Base-by-base conservation (phyloP, 2,113 vertebrate species). In the Pseudopodoces humilis region DNA sequence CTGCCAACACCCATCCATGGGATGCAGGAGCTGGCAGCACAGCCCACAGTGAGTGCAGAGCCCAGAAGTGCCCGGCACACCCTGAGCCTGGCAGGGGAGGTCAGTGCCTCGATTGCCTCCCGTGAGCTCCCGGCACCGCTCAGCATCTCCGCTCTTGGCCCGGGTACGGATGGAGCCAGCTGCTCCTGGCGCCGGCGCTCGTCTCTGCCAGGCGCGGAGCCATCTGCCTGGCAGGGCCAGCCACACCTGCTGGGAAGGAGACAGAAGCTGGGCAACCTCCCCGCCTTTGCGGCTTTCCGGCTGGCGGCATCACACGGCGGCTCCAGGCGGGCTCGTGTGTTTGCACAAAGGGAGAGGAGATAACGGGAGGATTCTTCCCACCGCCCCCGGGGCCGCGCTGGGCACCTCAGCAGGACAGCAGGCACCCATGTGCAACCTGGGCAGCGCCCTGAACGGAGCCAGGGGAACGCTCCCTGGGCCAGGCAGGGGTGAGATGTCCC, bases 271-370 rank as follows among this genome's bases (percentile, higher is more conserved):
- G 95, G 94, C 86, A 96, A 79, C 92, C 95, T 93, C 86, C 92
- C 94, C 28, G 82, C 92, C 94, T 94, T 76, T 89, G 92, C 79
- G 35, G 93, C 93, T 85, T 77, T 43, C 79, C 75, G 94, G 97
- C 96, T 97, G 97, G 95, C 91, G 84, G 96, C 96, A 96, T 84
- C 94, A 56, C 92, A 60, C 85, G 64, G 96, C 76, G 88, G 98
- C 81, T 98, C 93, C 83, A 88, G 92, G 96, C 97, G 97, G 96
- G 95, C 92, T 97, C 92, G 92, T 98, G 98, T 97, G 98, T 98
- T 98, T 98, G 98, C 90, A 94, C 83, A 93, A 92, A 95, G 83
- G 74, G 77, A 72, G 7, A 1, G 59, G 82, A 86, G 87, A 80
- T 70, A 83, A 83, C 71, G 59, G 43, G 79, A 46, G 8, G 68